These are phyloP conservation scores for Daboia siamensis DNA, from an alignment of 2,113 vertebrate species.

Conservation along the genomic window DNA sequence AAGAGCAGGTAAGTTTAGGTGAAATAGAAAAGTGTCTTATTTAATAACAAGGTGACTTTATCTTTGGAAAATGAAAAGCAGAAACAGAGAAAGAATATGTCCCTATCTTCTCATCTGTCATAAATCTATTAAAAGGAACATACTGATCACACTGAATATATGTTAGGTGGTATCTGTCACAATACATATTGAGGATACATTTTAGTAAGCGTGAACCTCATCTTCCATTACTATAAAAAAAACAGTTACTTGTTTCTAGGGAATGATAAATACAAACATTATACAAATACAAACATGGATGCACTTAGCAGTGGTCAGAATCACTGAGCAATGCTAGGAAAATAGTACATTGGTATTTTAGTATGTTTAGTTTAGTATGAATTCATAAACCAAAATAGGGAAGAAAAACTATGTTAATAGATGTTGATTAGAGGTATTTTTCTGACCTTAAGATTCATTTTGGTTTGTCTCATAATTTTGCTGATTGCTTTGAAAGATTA, in stretches of 20 bases:
- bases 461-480: neutral
- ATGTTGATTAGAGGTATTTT: neutral
- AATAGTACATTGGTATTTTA: neutral
- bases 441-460: neutral
- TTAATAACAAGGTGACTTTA: neutral
- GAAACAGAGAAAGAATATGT: neutral
- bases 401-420: neutral
- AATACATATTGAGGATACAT: neutral
- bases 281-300: neutral
- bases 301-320: neutral
- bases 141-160: neutral
- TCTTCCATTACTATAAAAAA: neutral
- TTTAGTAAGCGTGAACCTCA: neutral
- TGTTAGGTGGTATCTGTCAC: neutral
- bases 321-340: neutral
- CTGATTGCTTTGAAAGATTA: neutral
- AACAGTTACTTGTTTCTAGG: neutral
- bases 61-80: neutral
- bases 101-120: neutral
- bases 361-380: neutral
- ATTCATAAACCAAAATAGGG: neutral
- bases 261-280: neutral
- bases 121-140: neutral
- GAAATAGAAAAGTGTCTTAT: neutral
- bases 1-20: neutral